Evolutionary conservation across 2,888 invertebrate species (phyloP).

Genomic region (Patella caerulea): DNA sequence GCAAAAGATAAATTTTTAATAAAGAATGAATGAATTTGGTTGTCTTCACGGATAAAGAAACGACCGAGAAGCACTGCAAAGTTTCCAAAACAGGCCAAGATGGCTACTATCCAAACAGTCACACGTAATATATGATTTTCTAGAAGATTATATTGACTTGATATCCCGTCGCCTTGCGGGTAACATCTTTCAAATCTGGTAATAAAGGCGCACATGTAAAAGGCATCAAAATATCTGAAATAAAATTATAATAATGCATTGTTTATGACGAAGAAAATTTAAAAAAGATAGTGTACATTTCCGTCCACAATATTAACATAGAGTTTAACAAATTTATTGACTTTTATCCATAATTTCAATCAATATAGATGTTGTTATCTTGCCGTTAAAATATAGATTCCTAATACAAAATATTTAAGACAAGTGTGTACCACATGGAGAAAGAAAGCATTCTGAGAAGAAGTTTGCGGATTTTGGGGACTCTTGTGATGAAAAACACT

Average conservation of each 20-base stretch:
- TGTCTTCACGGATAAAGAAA: conserved; percentile 72
- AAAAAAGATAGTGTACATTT: not conserved
- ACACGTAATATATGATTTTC: conserved; percentile 47
- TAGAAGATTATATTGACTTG: conserved; percentile 45
- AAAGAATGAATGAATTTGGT: conserved; percentile 73
- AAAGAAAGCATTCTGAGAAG: too few relatives aligned
- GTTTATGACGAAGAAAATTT: not conserved
- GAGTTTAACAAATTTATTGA: too few relatives aligned
- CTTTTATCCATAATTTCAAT: too few relatives aligned
- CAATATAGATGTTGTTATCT: too few relatives aligned
- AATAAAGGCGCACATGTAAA: conserved; percentile 44
- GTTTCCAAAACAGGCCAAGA: conserved; percentile 77
- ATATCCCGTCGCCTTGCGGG: conserved; percentile 48
- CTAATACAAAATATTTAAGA: too few relatives aligned
- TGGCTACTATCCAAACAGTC: conserved; percentile 78
- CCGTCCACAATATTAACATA: not conserved
- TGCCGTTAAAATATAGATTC: too few relatives aligned
- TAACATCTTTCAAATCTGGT: conserved; percentile 35
- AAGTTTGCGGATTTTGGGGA: too few relatives aligned
- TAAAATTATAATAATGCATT: too few relatives aligned
- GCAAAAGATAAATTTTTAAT: conserved; percentile 78
- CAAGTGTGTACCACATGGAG: too few relatives aligned
- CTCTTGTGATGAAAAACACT: too few relatives aligned
- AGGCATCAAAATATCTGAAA: conserved; percentile 47
- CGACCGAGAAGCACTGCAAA: conserved; percentile 72